Percentiles rank a stretch among this genome's conserved stretches.
phyloP scores from a whole-genome alignment of 2,888 invertebrate genomes.

The Phengaris alcon region DNA sequence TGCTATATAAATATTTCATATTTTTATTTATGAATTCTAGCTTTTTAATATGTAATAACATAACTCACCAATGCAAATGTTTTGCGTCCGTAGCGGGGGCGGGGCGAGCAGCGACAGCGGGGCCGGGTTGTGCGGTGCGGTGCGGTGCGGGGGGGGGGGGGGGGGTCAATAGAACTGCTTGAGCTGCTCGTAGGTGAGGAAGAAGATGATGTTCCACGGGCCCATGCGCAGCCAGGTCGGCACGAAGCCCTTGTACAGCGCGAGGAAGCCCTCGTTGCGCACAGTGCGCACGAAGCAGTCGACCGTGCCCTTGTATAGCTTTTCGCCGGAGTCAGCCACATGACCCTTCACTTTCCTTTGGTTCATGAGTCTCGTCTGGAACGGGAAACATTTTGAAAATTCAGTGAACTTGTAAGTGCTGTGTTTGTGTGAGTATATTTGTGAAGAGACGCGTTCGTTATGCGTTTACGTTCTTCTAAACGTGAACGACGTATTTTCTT shows the following conservation, averaged over 20 bases:
- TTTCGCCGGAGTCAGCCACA: conserved; percentile 46
- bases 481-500: too few relatives aligned
- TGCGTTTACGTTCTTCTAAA: too few relatives aligned
- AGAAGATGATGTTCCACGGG: conserved; percentile 98
- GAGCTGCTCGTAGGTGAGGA: conserved; percentile 94
- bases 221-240: conserved; percentile 98
- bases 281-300: conserved; percentile 93
- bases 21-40: too few relatives aligned
- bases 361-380: conserved; percentile 95
- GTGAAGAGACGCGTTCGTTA: too few relatives aligned
- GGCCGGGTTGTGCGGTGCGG: neutral
- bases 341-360: conserved; percentile 83
- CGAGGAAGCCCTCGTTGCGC: conserved; percentile 90
- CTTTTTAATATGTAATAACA: too few relatives aligned
- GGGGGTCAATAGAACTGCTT: conserved; percentile 82
- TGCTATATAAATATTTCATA: too few relatives aligned
- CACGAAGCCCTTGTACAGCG: conserved; percentile 96
- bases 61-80: too few relatives aligned
- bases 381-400: conserved; percentile 12
- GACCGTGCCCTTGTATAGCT: conserved; percentile 88
- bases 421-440: too few relatives aligned
- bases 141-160: too few relatives aligned
- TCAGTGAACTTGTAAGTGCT: too few relatives aligned
- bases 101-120: too few relatives aligned
- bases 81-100: too few relatives aligned